Evolutionary conservation across 2,113 vertebrate species (phyloP).

Genomic region (Dissostichus mawsoni): DNA sequence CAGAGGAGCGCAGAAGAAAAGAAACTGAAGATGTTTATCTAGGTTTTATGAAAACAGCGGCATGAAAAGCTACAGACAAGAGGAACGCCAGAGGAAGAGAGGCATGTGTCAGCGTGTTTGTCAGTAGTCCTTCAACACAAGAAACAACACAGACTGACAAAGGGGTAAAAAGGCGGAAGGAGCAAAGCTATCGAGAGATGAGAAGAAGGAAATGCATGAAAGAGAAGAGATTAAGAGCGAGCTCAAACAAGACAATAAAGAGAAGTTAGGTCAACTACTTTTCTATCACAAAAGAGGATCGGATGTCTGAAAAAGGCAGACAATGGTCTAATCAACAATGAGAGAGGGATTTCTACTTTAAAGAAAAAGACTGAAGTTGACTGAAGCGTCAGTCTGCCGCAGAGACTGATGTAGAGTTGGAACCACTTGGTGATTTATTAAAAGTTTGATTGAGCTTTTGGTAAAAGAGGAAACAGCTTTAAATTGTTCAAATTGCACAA

Average conservation of each 20-base stretch:
- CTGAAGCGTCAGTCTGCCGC: not conserved
- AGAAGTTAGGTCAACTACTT: constrained; percentile 21
- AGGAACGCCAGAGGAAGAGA: constrained; percentile 8
- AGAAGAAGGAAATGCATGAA: constrained; percentile 12
- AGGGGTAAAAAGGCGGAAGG: constrained; percentile 4
- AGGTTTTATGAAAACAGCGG: constrained; percentile 28
- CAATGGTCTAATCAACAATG: constrained; percentile 41
- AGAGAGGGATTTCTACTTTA: constrained; percentile 25
- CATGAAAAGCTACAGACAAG: not conserved
- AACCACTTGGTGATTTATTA: not conserved
- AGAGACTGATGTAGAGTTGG: not conserved
- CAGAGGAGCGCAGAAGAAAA: constrained; percentile 47
- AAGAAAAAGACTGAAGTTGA: not conserved
- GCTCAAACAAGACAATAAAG: constrained; percentile 59
- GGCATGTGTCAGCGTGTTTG: constrained; percentile 55
- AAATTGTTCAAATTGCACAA: not conserved
- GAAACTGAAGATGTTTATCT: constrained; percentile 60
- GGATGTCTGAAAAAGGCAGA: constrained; percentile 24
- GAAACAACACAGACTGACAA: constrained; percentile 7
- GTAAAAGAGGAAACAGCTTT: not conserved
- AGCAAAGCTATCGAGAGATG: constrained; percentile 34
- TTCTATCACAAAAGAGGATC: constrained; percentile 28
- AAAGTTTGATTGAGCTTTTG: not conserved
- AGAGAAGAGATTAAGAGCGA: constrained; percentile 40
- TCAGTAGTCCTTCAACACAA: constrained; percentile 11